Conservation (phyloP, 2,888 invertebrate species). For the Dasypogon diadema region DNA sequence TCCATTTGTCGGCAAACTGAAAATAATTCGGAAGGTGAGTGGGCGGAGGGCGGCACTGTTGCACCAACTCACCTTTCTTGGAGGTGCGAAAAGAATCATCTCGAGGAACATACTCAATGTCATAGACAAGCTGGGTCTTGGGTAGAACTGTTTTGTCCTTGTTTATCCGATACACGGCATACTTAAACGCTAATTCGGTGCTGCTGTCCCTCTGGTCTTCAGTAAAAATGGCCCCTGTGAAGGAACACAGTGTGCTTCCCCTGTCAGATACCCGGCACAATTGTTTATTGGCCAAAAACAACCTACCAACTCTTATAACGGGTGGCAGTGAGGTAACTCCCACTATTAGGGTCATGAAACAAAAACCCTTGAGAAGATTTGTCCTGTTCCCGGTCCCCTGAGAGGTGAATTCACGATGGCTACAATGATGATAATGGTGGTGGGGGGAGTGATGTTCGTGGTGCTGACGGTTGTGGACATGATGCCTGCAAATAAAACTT, state of each 20-base stretch:
- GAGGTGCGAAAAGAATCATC: constrained; percentile 93
- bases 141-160: constrained; percentile 86
- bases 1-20: constrained; percentile 74
- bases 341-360: constrained; percentile 58
- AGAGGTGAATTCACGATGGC: too few species aligned
- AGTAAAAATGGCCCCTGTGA: constrained; percentile 93
- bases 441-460: too few species aligned
- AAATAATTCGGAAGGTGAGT: neutral
- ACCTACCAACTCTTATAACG: constrained; percentile 76
- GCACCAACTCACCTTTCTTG: constrained; percentile 80
- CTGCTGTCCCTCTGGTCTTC: constrained; percentile 90
- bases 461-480: constrained; percentile 25
- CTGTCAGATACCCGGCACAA: neutral
- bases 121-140: constrained; percentile 90
- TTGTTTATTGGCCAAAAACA: too few species aligned
- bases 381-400: constrained; percentile 40
- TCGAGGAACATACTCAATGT: constrained; percentile 89
- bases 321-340: constrained; percentile 72
- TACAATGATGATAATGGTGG: too few species aligned
- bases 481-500: constrained; percentile 43
- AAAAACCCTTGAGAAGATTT: constrained; percentile 52
- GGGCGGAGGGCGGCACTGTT: neutral
- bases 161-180: constrained; percentile 94
- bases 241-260: too few species aligned
- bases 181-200: constrained; percentile 91